Evolutionary conservation across 2,113 vertebrate species (phyloP).

Genomic region (Sinocyclocheilus grahami): DNA sequence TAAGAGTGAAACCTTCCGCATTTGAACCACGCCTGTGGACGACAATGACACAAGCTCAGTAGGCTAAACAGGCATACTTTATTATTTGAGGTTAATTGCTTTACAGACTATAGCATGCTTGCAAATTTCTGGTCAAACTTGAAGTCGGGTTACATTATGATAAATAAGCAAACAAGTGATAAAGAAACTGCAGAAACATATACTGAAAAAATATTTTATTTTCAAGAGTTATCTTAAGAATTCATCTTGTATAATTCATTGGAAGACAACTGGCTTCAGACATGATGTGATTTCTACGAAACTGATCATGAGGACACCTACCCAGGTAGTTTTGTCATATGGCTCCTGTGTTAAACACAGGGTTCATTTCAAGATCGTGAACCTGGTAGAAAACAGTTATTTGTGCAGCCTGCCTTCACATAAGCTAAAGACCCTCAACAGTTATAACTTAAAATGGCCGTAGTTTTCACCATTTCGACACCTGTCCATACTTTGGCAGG

Average conservation of each 20-base stretch:
- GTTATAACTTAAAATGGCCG: conserved; percentile 35
- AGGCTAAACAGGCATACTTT: background rate
- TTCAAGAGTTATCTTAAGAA: conserved; percentile 43
- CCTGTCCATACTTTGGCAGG: conserved; percentile 37
- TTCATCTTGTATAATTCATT: conserved; percentile 28
- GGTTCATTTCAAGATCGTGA: conserved; percentile 17
- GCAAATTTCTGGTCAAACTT: no score
- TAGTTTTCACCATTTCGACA: background rate
- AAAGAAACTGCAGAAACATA: conserved; percentile 21
- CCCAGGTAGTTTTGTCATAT: conserved; percentile 16
- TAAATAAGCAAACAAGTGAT: background rate
- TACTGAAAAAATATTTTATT: conserved; percentile 72
- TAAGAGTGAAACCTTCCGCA: conserved; percentile 40
- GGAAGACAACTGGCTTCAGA: conserved; percentile 50
- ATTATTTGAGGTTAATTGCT: background rate
- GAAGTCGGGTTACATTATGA: no score
- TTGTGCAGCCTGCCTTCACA: conserved; percentile 35
- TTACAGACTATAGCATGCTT: background rate
- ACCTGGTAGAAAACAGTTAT: conserved; percentile 1
- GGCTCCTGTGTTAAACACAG: conserved; percentile 32
- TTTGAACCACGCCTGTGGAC: conserved; percentile 48
- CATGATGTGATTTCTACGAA: conserved; percentile 46
- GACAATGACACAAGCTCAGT: conserved; percentile 12
- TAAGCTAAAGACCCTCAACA: conserved; percentile 4
- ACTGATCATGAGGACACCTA: conserved; percentile 30